Evolutionary conservation across 1,140 invertebrate species (phyloP), one percentile per base, ranked within the genome.

Genomic region (Diabrotica virgifera): DNA sequence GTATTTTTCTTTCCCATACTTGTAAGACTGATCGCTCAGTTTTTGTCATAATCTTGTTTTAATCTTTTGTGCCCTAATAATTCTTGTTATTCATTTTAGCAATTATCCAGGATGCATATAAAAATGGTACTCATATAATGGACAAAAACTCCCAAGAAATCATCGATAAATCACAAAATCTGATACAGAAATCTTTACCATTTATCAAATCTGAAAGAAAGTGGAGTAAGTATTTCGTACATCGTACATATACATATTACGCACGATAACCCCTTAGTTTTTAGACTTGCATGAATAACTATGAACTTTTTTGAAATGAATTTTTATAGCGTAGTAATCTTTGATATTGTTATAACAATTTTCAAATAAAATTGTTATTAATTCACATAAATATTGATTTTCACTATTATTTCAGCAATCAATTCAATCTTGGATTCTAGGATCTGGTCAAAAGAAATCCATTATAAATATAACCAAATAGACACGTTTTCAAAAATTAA

Each of bases 61-160:
- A n/a, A n/a, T n/a, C n/a, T n/a, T n/a, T n/a, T n/a, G n/a, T n/a
- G n/a, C n/a, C n/a, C n/a, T n/a, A n/a, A n/a, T 24, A 24, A 24
- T 24, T 2, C 24, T 24, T 1, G 24, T 24, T 24, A 24, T 24
- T 12, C 14, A 62, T 67, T 67, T 62, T 46, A 70, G 69, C 57
- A 11, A 55, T 70, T 10, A 52, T 67, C 35, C 57, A 36, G 13
- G 56, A 64, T 11, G 35, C 52, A 6, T 70, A 65, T 50, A 50
- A 70, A 52, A 65, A 70, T 63, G 69, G 69, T 11, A 53, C 59
- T 11, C 63, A 70, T 51, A 24, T 67, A 10, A 70, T 67, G 65
- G 66, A 70, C 24, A 67, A 57, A 10, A 65, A 59, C 51, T 60
- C 69, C 6, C 6, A 37, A 24, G 36, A 57, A 36, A 37, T 70